These are phyloP conservation scores for Labeo rohita DNA, from an alignment of 2,113 vertebrate species.

Conservation along the genomic window DNA sequence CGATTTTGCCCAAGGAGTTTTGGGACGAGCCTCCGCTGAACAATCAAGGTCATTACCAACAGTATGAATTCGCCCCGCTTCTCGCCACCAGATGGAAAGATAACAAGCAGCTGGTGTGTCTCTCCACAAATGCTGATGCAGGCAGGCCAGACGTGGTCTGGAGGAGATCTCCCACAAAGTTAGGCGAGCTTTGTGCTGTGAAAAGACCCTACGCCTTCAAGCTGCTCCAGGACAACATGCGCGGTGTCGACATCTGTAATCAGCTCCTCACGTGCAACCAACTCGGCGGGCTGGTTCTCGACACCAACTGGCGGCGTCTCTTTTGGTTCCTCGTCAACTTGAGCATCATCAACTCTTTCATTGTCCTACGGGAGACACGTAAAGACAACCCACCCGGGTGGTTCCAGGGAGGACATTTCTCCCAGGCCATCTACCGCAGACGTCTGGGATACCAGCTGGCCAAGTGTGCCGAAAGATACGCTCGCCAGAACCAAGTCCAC, in stretches of 20 bases:
- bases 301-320: slow-evolving; percentile 74
- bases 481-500: slow-evolving; percentile 29
- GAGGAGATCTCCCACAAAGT: slow-evolving; percentile 70
- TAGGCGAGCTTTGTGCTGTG: slow-evolving; percentile 68
- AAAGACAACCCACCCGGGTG: slow-evolving; percentile 73
- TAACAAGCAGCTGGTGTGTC: slow-evolving; percentile 77
- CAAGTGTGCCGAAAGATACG: slow-evolving; percentile 64
- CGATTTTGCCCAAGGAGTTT: slow-evolving; percentile 66
- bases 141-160: slow-evolving; percentile 72
- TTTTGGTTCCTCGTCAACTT: slow-evolving; percentile 80
- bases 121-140: slow-evolving; percentile 73
- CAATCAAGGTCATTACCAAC: slow-evolving; percentile 72
- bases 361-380: slow-evolving; percentile 75
- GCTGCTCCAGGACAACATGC: slow-evolving; percentile 81
- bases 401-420: slow-evolving; percentile 75
- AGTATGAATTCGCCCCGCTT: slow-evolving; percentile 68
- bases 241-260: slow-evolving; percentile 80
- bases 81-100: slow-evolving; percentile 79
- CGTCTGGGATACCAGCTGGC: slow-evolving; percentile 76
- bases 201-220: slow-evolving; percentile 74
- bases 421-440: slow-evolving; percentile 73
- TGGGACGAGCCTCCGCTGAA: slow-evolving; percentile 68
- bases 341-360: slow-evolving; percentile 79
- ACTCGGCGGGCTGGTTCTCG: slow-evolving; percentile 70
- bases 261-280: slow-evolving; percentile 79